These are phyloP conservation scores for Thereva unica DNA, from an alignment of 2,888 invertebrate genomes.

Conservation along the genomic window DNA sequence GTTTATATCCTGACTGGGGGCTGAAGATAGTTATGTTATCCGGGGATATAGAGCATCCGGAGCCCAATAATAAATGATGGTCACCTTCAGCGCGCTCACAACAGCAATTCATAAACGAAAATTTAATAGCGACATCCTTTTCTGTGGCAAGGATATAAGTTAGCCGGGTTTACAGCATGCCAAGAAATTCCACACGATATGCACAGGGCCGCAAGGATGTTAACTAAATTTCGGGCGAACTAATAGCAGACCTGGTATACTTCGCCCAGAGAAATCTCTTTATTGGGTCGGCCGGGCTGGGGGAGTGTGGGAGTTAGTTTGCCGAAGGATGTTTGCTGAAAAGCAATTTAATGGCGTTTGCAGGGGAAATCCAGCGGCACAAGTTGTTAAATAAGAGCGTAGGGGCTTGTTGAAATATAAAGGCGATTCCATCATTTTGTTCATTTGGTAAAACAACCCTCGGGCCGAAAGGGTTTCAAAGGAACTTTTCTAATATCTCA, in stretches of 20 bases:
- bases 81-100: neutral
- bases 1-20: constrained; percentile 2
- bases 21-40: neutral
- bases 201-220: no score
- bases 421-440: neutral
- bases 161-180: neutral
- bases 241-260: no score
- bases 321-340: no score
- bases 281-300: no score
- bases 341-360: no score
- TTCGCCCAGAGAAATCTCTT: no score
- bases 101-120: neutral
- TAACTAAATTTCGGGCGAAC: no score
- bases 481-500: constrained; percentile 10
- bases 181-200: constrained; percentile 2
- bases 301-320: no score
- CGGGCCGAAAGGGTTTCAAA: neutral
- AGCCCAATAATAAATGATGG: neutral
- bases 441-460: neutral
- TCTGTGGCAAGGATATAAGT: neutral
- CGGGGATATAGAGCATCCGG: neutral
- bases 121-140: neutral
- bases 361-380: no score
- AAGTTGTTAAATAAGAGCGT: no score
- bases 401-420: no score